phyloP scores from a whole-genome alignment of 2,113 vertebrate species.

The Oceanites oceanicus region DNA sequence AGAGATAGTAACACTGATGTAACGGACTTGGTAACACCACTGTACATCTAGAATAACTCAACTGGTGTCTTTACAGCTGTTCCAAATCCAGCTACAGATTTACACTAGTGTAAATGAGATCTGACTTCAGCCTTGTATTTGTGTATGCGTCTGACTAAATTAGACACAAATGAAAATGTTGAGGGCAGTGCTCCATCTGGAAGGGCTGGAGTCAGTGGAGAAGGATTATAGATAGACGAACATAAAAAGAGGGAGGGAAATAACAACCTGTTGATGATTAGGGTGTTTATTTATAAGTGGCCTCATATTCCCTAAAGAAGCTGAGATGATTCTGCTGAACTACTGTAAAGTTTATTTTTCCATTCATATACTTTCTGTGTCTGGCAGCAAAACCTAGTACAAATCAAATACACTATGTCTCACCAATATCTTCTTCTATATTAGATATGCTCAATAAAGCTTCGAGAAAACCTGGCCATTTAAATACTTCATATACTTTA shows the following conservation, averaged over 20 bases:
- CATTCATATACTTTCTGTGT: not conserved
- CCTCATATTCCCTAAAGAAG: conserved; percentile 1
- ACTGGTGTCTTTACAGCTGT: conserved; percentile 39
- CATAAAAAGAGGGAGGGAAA: conserved; percentile 30
- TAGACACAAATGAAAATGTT: conserved; percentile 40
- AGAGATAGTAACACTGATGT: conserved; percentile 23
- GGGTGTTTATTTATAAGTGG: conserved; percentile 39
- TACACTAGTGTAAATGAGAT: conserved; percentile 39
- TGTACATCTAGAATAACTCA: conserved; percentile 34
- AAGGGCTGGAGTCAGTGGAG: conserved; percentile 14
- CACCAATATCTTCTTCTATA: not conserved
- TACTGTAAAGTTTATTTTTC: conserved; percentile 29
- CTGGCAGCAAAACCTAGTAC: not conserved
- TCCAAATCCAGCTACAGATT: conserved; percentile 40
- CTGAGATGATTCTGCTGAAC: not conserved
- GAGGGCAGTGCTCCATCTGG: conserved; percentile 11
- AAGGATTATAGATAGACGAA: not conserved
- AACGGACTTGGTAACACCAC: not conserved
- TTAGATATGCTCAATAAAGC: not conserved
- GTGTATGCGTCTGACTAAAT: conserved; percentile 47
- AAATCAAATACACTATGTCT: not conserved
- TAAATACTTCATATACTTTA: not conserved
- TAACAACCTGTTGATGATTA: conserved; percentile 39
- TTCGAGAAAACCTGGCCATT: not conserved
- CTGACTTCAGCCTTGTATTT: conserved; percentile 42